A percentile compares a stretch with the other conserved stretches of the same genome.
phyloP scores from a whole-genome alignment of 1,140 invertebrate species.

The Onthophagus taurus region DNA sequence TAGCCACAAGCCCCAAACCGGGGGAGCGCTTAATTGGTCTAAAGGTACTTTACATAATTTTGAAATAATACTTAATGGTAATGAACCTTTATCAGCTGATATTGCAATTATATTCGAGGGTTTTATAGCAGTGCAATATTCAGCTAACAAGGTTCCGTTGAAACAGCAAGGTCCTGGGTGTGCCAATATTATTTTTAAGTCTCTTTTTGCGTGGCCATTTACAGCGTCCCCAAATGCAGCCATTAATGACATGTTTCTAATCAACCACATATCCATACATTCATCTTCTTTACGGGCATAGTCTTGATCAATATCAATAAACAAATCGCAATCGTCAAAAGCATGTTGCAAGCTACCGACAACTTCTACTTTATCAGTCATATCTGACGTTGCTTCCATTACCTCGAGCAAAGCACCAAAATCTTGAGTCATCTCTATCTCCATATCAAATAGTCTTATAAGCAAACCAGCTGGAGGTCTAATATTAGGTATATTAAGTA shows the following conservation, averaged over 20 bases:
- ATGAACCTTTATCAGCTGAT: conserved; percentile 41
- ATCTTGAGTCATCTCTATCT: neutral
- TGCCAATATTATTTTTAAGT: conserved; percentile 38
- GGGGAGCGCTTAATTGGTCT: conserved; percentile 41
- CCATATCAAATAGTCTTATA: conserved; percentile 10
- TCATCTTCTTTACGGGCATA: conserved; percentile 16
- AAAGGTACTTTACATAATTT: conserved; percentile 37
- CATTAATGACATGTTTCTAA: conserved; percentile 19
- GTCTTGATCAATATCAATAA: conserved; percentile 15
- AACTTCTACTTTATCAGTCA: neutral
- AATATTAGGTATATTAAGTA: conserved; percentile 1
- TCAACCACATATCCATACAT: conserved; percentile 15
- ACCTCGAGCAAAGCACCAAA: neutral
- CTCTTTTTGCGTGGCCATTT: conserved; percentile 37
- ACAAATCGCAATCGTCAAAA: conserved; percentile 17
- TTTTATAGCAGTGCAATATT: conserved; percentile 33
- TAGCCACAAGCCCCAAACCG: conserved; percentile 46
- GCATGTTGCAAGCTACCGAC: conserved; percentile 12
- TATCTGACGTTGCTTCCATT: neutral
- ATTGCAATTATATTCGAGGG: conserved; percentile 41
- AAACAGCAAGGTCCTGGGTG: conserved; percentile 42
- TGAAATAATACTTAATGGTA: conserved; percentile 31
- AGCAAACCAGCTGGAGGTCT: neutral
- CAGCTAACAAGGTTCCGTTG: conserved; percentile 39
- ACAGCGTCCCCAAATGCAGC: conserved; percentile 28